Evolutionary conservation across 2,113 vertebrate species (phyloP), one percentile per base, ranked within the genome.

Genomic region (Eleginops maclovinus): DNA sequence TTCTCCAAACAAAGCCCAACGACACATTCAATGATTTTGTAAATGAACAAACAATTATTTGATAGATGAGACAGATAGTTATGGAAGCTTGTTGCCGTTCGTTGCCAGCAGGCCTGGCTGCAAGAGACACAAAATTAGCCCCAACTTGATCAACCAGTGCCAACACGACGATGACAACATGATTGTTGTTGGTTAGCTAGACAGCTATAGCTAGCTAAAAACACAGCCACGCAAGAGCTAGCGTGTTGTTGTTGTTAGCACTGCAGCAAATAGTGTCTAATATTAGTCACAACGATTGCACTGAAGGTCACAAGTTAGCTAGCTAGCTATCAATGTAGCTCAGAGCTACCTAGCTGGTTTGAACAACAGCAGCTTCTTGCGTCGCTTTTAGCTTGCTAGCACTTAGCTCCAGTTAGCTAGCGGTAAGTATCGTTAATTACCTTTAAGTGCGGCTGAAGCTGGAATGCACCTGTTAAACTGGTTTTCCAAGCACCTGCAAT

Each of bases 351-450:
- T 72, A 85, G 84, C 87, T 13, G 81, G 65, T 88, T 65, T 28
- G 59, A 87, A 91, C 85, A 90, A 91, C 90, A 91, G 82, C 86
- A 88, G 81, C 91, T 91, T 87, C 90, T 85, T 83, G 84, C 86
- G 90, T 87, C 86, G 88, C 75, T 73, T 84, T 66, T 81, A 88
- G 87, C 87, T n/a, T 28, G 58, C 59, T 79, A 82, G 76, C 83
- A 26, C 36, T 62, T 89, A 86, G 83, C 70, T 51, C 47, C 8
- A 36, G 46, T 81, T 73, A 84, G 76, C 82, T 50, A 69, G 31
- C 26, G 22, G 24, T 56, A 49, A 68, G 16, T 61, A 47, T 83
- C 28, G 69, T 22, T 58, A 87, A 90, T 91, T 78, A 92, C 92
- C 89, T 59, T 46, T 64, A 15, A 67, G 60, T 22, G 80, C 72